phyloP scores from a whole-genome alignment of 2,797 vertebrate species.

The Cryptoprocta ferox region DNA sequence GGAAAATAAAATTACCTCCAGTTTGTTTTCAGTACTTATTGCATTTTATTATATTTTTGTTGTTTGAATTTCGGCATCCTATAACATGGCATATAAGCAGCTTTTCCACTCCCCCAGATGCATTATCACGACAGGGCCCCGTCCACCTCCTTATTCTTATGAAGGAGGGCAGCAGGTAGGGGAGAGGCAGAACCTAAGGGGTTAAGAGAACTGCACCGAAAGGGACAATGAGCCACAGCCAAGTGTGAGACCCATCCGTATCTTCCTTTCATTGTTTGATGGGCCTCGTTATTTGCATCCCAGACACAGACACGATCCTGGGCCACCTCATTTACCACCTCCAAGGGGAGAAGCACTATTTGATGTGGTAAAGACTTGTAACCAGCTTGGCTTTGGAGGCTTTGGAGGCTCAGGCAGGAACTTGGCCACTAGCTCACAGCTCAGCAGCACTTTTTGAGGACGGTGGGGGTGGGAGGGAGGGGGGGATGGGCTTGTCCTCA shows the following conservation, averaged over 20 bases:
- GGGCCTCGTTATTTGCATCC: too few species aligned
- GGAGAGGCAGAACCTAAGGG: too few species aligned
- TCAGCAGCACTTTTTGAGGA: background rate
- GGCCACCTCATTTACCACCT: background rate
- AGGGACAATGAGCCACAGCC: background rate
- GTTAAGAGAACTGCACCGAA: background rate
- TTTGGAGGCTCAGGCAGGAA: background rate
- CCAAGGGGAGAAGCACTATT: background rate
- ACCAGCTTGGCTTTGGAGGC: background rate
- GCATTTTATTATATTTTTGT: background rate
- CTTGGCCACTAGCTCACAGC: background rate
- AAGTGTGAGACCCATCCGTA: rapidly evolving
- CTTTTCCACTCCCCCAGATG: background rate
- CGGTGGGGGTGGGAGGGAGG: too few species aligned
- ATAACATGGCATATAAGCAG: background rate
- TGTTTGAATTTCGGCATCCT: background rate
- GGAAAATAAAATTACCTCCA: background rate
- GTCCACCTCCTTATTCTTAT: background rate
- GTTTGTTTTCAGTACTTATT: background rate
- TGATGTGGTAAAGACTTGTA: background rate
- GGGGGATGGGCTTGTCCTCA: background rate
- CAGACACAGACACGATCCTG: too few species aligned
- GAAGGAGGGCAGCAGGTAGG: too few species aligned
- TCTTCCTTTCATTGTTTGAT: background rate
- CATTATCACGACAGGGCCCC: background rate